Evolutionary conservation across 2,113 vertebrate genomes (phyloP).

Genomic region (Thamnaconus septentrionalis): DNA sequence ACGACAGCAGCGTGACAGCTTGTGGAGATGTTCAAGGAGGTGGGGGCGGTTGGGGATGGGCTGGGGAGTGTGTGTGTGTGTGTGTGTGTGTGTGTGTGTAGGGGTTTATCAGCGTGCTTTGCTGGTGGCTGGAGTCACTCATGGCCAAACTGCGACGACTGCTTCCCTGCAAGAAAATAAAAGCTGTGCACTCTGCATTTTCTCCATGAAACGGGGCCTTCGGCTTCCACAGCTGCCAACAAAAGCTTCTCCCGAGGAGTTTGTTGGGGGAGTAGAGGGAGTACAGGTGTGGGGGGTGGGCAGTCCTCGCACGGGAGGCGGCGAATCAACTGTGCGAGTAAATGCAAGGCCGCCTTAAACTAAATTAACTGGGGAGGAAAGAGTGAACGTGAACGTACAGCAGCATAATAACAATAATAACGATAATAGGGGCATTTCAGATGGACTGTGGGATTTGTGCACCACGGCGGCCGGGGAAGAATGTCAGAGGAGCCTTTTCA

Average conservation of each 20-base stretch:
- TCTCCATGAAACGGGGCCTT: constrained; percentile 34
- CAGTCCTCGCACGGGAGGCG: constrained; percentile 40
- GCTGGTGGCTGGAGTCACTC: constrained; percentile 28
- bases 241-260: constrained; percentile 30
- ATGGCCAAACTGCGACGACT: constrained; percentile 33
- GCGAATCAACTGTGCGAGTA: constrained; percentile 36
- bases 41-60: too few relatives aligned
- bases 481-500: too few relatives aligned
- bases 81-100: constrained; percentile 5
- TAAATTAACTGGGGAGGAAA: constrained; percentile 26
- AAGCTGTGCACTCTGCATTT: constrained; percentile 43
- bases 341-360: constrained; percentile 42
- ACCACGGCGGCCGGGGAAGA: too few relatives aligned
- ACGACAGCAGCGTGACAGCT: too few relatives aligned
- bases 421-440: too few relatives aligned
- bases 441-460: too few relatives aligned
- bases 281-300: constrained; percentile 4
- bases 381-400: too few relatives aligned
- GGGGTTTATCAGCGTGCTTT: constrained; percentile 29
- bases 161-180: constrained; percentile 18
- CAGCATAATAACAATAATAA: too few relatives aligned
- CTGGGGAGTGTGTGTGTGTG: background rate
- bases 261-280: too few relatives aligned
- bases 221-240: constrained; percentile 28
- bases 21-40: too few relatives aligned